Base-by-base conservation (phyloP, 2,888 invertebrate genomes). In the Kryphioiulus occultus region DNA sequence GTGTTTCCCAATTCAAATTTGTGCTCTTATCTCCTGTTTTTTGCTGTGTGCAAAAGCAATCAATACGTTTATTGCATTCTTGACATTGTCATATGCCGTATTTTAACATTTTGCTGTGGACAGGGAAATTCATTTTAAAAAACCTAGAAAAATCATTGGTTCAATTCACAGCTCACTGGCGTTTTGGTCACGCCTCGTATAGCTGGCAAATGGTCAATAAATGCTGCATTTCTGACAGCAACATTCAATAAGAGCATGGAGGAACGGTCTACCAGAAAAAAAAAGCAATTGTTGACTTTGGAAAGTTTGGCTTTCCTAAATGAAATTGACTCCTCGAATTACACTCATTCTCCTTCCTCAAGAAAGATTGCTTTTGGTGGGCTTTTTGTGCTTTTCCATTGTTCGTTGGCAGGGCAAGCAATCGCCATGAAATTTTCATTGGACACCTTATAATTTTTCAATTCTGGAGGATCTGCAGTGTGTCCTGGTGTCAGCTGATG, bases 311-410 rank as follows among this genome's bases (percentile, higher is more conserved):
- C 7, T n/a, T 68, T 68, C 26, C 26, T 68, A 68, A 68, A 68
- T 68, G 68, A 68, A 68, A 68, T 68, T 68, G 68, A 68, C 22
- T 68, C 68, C 68, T 68, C 68, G 68, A 68, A 68, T 26, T 68
- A 68, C 68, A n/a, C 68, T 68, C 59, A n/a, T n/a, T n/a, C 10
- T 68, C 68, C n/a, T 12, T 26, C 26, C n/a, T 7, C 2, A 26
- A 68, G 68, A 68, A 68, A 68, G 68, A 68, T 68, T 68, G 22
- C 59, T 59, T 59, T 59, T 59, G 5, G 22, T 2, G 12, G 22
- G 26, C 5, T 2, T 3, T 68, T 68, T 26, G n/a, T 68, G 26
- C 26, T 7, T 12, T 26, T 19, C 9, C 26, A 10, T 68, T 19
- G 53, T n/a, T 53, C 53, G 53, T n/a, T 53, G 53, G n/a, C 53